A percentile compares a stretch with the other conserved stretches of the same genome.
Conservation (phyloP, 2,888 invertebrate species). For the Tipula confusa region DNA sequence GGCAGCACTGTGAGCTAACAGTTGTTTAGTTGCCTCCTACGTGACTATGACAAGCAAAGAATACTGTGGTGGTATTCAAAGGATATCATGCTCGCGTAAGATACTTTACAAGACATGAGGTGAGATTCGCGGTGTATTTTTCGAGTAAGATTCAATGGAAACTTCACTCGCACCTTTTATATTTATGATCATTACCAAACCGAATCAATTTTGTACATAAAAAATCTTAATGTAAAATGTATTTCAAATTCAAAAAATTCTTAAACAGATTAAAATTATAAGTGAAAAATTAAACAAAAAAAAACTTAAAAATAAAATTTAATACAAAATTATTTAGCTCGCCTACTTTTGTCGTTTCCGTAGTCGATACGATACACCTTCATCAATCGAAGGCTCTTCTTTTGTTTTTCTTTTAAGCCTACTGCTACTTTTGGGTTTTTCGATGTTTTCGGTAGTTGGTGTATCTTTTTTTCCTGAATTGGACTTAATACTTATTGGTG, state of each 20-base stretch:
- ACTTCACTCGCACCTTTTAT: no score
- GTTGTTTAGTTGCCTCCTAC: no score
- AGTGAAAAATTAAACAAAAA: neutral
- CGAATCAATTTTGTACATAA: no score
- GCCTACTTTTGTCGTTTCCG: neutral
- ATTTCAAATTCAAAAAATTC: neutral
- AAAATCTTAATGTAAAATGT: neutral
- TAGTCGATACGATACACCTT: neutral
- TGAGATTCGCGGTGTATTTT: no score
- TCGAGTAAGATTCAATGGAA: no score
- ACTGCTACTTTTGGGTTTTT: neutral
- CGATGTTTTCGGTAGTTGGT: neutral
- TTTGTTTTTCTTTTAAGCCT: neutral
- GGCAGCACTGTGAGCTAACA: no score
- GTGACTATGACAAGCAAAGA: no score
- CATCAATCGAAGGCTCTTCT: neutral
- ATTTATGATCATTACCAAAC: no score
- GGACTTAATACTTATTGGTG: neutral
- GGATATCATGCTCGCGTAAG: no score
- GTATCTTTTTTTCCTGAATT: neutral
- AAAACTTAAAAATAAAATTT: neutral
- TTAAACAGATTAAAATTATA: neutral
- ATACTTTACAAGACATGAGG: no score
- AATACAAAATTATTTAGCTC: neutral
- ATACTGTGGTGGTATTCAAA: no score